Evolutionary conservation across 2,888 invertebrate species (phyloP).

Genomic region (Dicyrtoma fusca): DNA sequence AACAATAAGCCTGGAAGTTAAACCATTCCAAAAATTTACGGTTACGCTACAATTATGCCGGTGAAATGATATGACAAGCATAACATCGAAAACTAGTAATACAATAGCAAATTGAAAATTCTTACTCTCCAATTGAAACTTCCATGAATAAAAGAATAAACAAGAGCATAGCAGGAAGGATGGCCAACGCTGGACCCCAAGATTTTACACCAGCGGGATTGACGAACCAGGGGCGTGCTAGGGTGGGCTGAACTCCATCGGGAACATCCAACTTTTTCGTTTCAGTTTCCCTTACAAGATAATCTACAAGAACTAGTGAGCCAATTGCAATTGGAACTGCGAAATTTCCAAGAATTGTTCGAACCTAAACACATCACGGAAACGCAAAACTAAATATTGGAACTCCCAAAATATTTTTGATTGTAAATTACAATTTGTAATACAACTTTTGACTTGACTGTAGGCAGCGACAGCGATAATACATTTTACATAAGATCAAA

Average conservation of each 20-base stretch:
- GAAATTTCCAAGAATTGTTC: conserved; percentile 63
- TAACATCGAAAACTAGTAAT: neutral
- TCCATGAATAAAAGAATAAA: conserved; percentile 66
- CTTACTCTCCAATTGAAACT: conserved; percentile 64
- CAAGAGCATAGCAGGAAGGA: conserved; percentile 63
- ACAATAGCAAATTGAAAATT: conserved; percentile 27
- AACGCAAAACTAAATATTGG: no score
- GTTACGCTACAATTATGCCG: neutral
- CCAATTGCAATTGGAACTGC: conserved; percentile 63
- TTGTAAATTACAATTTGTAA: no score
- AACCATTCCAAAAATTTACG: neutral
- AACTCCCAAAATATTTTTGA: no score
- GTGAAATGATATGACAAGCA: neutral
- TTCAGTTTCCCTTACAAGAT: conserved; percentile 58
- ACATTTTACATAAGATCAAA: neutral
- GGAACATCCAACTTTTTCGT: conserved; percentile 63
- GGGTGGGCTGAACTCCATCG: conserved; percentile 41
- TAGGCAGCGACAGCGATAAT: no score
- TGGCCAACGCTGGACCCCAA: conserved; percentile 58
- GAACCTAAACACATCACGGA: conserved; percentile 58
- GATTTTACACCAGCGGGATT: conserved; percentile 67
- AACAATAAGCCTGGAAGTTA: conserved; percentile 61
- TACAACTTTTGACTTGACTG: neutral
- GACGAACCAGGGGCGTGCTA: conserved; percentile 70
- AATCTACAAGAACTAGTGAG: conserved; percentile 61